Base-by-base conservation (phyloP, 2,888 invertebrate genomes). In the Tolmerus cingulatus region DNA sequence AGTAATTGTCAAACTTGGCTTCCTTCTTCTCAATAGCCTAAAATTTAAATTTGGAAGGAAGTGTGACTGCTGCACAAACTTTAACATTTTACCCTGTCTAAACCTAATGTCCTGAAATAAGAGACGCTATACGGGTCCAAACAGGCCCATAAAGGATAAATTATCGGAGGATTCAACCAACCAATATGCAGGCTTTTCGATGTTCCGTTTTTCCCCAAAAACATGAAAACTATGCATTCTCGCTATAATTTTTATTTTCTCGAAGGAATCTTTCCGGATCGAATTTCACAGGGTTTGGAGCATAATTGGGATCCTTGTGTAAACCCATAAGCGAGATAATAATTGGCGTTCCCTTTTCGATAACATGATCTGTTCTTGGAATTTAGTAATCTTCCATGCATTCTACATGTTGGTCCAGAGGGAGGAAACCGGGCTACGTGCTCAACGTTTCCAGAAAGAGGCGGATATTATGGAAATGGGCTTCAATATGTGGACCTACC, bases 261-360 rank as follows among this genome's bases (percentile, higher is more conserved):
- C 91, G 90, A 2, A 90, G 88, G 89, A 93, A 93, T 16, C 93
- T 90, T 51, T 93, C 91, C 0, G 93, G 93, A 55, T 92, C 91
- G 88, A 93, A 93, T 86, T 90, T 91, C 66, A 91, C 87, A 8
- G 93, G 93, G 74, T 93, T 90, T 1, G 91, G 91, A 87, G 92
- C 93, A 88, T 92, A 90, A 40, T 91, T 90, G 27, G 91, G 91
- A 90, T 93, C 93, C 2, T 92, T 89, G 79, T 93, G 93, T 30
- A 93, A 91, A 82, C 92, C 92, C 88, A 91, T 87, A 5, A 92
- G 88, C 0, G 93, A 92, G 76, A 93, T 91, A 84, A 92, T 90
- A 43, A 93, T 88, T 0, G 91, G 89, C 40, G 91, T 92, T 14
- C 92, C 93, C 89, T 92, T 91, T n/a, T 90, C 90, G 16, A 93